A percentile compares a stretch with the other conserved stretches of the same genome.
Conservation (phyloP, 1,140 invertebrate genomes). For the Tyrophagus putrescentiae region DNA sequence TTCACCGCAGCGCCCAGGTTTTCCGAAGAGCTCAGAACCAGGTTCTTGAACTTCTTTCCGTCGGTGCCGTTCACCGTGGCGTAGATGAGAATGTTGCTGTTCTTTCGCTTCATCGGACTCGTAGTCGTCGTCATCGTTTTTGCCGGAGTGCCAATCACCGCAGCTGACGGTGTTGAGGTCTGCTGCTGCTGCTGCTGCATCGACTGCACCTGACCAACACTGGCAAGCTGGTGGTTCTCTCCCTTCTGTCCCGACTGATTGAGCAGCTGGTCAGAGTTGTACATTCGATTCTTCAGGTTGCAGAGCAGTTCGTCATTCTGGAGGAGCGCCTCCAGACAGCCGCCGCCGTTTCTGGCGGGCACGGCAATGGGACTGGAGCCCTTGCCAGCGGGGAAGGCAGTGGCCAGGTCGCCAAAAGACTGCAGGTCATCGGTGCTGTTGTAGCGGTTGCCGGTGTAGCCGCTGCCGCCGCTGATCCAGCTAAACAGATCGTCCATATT, state of each 20-base stretch:
- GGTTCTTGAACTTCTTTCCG: constrained; percentile 11
- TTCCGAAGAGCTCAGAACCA: neutral
- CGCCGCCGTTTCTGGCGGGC: neutral
- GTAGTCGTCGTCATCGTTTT: neutral
- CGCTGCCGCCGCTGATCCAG: too few relatives aligned
- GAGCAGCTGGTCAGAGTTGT: constrained; percentile 4
- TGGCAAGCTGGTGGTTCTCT: neutral
- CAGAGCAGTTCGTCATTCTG: constrained; percentile 4
- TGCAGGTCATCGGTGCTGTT: too few relatives aligned
- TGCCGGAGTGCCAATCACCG: too few relatives aligned
- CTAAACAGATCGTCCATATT: constrained; percentile 15
- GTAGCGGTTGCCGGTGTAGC: too few relatives aligned
- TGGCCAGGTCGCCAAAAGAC: too few relatives aligned
- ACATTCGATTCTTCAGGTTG: constrained; percentile 9
- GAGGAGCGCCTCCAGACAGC: constrained; percentile 11
- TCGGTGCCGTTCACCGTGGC: neutral
- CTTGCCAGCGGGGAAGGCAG: too few relatives aligned
- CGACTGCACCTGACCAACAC: neutral
- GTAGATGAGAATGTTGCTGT: constrained; percentile 10
- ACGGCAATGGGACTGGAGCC: too few relatives aligned
- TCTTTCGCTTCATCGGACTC: constrained; percentile 7
- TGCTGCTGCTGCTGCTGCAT: neutral
- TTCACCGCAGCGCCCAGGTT: neutral
- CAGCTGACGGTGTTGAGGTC: neutral
- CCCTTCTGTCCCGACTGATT: neutral